These are phyloP conservation scores for Therioaphis trifolii DNA, from an alignment of 2,888 invertebrate species.

Conservation along the genomic window DNA sequence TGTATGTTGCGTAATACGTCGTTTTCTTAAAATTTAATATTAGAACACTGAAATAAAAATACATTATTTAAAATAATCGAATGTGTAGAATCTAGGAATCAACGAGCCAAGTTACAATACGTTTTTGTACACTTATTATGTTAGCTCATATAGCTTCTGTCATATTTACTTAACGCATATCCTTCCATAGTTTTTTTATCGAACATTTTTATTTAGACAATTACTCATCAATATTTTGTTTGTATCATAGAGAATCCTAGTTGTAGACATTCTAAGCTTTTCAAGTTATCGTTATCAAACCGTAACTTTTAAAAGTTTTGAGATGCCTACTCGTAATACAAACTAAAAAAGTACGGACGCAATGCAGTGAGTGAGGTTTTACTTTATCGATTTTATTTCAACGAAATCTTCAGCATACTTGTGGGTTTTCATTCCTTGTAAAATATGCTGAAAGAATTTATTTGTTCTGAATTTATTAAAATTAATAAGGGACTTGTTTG, in stretches of 20 bases:
- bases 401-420: neutral
- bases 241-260: neutral
- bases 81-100: too few species aligned
- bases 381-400: neutral
- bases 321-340: neutral
- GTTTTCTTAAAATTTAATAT: too few species aligned
- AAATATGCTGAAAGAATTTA: neutral
- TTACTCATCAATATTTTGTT: too few species aligned
- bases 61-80: too few species aligned
- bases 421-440: neutral
- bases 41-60: too few species aligned
- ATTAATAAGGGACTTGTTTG: too few species aligned
- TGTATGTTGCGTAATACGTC: too few species aligned
- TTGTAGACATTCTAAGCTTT: neutral
- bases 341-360: neutral
- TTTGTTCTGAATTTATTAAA: too few species aligned
- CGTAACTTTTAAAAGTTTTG: neutral
- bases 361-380: too few species aligned
- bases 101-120: too few species aligned
- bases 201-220: neutral
- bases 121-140: too few species aligned
- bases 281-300: neutral
- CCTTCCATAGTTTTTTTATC: neutral
- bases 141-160: too few species aligned
- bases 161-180: neutral